Conservation (phyloP, 2,888 invertebrate genomes). For the Xestia sexstrigata region DNA sequence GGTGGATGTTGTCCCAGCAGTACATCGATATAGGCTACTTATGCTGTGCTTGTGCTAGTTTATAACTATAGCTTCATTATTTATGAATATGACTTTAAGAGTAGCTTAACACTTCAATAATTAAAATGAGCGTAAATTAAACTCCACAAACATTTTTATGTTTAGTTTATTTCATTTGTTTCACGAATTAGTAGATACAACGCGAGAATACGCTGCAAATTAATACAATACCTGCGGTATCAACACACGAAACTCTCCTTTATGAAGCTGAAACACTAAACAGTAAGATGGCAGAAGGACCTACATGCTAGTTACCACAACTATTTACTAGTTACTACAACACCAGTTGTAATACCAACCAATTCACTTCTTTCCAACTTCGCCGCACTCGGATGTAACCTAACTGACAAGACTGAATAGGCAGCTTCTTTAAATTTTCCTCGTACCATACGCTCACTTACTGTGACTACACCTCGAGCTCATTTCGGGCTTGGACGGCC, state of each 20-base stretch:
- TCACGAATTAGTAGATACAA: conserved; percentile 40
- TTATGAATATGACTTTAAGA: background rate
- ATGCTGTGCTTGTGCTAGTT: background rate
- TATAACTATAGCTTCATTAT: no score
- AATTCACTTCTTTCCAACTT: no score
- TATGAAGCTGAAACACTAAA: conserved; percentile 11
- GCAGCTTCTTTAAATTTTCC: no score
- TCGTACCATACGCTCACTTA: no score
- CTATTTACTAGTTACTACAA: no score
- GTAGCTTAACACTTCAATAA: background rate
- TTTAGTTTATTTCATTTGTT: conserved; percentile 17
- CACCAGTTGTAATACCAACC: no score
- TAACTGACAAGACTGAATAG: no score
- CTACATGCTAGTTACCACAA: no score
- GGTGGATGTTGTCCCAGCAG: background rate
- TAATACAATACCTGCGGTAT: conserved; percentile 44
- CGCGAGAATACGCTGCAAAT: conserved; percentile 46
- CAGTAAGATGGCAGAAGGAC: conserved; percentile 30
- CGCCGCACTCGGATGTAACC: no score
- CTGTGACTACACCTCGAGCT: no score
- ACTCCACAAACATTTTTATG: background rate
- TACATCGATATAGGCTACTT: background rate
- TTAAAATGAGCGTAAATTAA: background rate
- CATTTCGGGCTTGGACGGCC: no score
- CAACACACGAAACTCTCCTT: conserved; percentile 24